Evolutionary conservation across 2,888 invertebrate genomes (phyloP), one percentile per base, ranked within the genome.

Genomic region (Venusia cambrica): DNA sequence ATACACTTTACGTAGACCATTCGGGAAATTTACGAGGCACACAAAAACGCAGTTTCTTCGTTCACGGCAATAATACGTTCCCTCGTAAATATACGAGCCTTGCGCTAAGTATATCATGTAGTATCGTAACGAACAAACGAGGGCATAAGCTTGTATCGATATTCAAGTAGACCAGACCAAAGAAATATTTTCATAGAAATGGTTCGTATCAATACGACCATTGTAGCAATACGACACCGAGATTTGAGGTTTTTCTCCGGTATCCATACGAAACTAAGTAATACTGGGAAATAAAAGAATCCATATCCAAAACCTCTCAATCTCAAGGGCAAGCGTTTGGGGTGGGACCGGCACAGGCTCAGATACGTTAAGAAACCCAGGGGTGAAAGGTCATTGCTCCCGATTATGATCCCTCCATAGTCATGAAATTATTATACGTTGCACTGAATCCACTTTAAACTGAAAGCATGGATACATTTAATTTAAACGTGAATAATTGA

Each of bases 321-420:
- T 56, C 55, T 47, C 48, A 55, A 60, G 62, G 54, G 54, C 53
- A 58, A 55, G 52, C 47, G 54, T 41, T 54, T 51, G 47, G 64
- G 60, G 63, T 48, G 59, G 52, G 45, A 47, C 50, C 32, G 45
- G 40, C 49, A 47, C 58, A 65, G 56, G 59, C 57, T 63, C 51
- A 58, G 61, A 57, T 58, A 63, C 57, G 63, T 58, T 62, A 69
- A 76, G 74, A 73, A 69, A 69, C 56, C 66, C 64, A 72, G 67
- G 83, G 83, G 80, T 74, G 79, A 59, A 62, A 71, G 81, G 76
- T 76, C 73, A 63, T 63, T 69, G 79, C 62, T 60, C 79, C 51
- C 57, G 51, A 45, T 63, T 65, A 50, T 64, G 58, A 62, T 58
- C 67, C 69, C 68, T 68, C 62, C 59, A 48, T n/a, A 59, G 39